Conservation (phyloP, 1,140 invertebrate species). For the Tetramorium alpestre region DNA sequence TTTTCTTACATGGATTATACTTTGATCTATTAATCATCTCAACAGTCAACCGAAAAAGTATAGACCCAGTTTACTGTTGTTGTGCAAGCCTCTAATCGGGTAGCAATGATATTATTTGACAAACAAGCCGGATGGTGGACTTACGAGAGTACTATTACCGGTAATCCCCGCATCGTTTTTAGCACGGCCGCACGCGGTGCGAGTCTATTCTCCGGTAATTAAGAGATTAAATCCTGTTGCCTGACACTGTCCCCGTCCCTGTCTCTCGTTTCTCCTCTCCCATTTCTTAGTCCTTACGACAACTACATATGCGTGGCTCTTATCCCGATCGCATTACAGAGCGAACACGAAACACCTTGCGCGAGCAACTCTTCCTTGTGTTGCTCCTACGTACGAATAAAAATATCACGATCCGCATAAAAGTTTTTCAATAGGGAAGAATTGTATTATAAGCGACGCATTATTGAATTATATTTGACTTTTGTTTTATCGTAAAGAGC, state of each 20-base stretch:
- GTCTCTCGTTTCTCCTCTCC: background rate
- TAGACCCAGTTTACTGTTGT: slow-evolving; percentile 60
- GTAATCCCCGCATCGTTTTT: slow-evolving; percentile 78
- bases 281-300: slow-evolving; percentile 37
- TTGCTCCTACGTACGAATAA: background rate
- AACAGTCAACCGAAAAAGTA: background rate
- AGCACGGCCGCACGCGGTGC: slow-evolving; percentile 60
- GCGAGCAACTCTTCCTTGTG: background rate
- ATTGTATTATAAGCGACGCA: background rate
- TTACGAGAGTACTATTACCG: slow-evolving; percentile 81
- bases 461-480: background rate
- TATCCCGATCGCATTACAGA: slow-evolving; percentile 62
- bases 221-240: slow-evolving; percentile 83
- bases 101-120: slow-evolving; percentile 84
- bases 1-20: background rate
- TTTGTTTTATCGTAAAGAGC: background rate
- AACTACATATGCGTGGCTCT: slow-evolving; percentile 22
- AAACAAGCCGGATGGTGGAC: slow-evolving; percentile 84
- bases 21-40: background rate
- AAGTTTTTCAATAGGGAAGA: background rate
- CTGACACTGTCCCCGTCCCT: slow-evolving; percentile 66
- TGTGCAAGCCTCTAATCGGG: slow-evolving; percentile 61
- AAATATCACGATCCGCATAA: background rate
- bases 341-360: slow-evolving; percentile 55
- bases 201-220: slow-evolving; percentile 79